phyloP scores from a whole-genome alignment of 92 coral and sea anemone genomes.

The Porites rus region DNA sequence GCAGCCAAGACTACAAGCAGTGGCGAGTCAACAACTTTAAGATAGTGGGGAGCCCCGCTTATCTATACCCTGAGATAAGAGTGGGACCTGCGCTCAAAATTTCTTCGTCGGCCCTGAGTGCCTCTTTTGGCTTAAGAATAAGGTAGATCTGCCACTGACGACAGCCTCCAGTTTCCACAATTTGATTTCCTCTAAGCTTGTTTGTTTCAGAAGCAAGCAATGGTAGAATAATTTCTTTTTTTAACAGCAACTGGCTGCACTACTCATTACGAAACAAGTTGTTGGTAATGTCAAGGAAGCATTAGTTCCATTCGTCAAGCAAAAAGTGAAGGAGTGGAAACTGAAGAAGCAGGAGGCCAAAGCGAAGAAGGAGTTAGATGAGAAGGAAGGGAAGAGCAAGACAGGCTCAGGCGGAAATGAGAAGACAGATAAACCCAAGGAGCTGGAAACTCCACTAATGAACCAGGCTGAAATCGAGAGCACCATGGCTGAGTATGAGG shows the following conservation, averaged over 20 bases:
- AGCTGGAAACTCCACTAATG: conserved; percentile 90
- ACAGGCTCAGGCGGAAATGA: conserved; percentile 36
- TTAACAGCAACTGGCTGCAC: conserved; percentile 89
- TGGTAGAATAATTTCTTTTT: background rate
- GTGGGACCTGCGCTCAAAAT: no score
- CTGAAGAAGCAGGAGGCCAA: conserved; percentile 92
- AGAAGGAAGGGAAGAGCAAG: conserved; percentile 60
- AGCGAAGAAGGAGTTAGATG: conserved; percentile 87
- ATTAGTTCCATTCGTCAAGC: conserved; percentile 94
- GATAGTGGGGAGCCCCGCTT: no score
- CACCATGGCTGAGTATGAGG: conserved; percentile 98
- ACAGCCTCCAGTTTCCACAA: no score
- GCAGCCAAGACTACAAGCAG: no score
- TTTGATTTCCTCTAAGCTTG: background rate
- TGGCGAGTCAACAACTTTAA: no score
- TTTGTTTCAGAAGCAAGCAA: background rate
- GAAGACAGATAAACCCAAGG: conserved; percentile 81
- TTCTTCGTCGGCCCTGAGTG: no score
- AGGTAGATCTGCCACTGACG: no score
- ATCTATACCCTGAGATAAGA: no score
- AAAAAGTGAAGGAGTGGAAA: conserved; percentile 98
- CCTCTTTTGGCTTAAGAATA: no score
- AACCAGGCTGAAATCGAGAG: conserved; percentile 98
- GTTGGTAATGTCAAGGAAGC: conserved; percentile 98
- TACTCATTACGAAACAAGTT: conserved; percentile 98